phyloP scores from a whole-genome alignment of 2,113 vertebrate species.

The Ameiurus melas region DNA sequence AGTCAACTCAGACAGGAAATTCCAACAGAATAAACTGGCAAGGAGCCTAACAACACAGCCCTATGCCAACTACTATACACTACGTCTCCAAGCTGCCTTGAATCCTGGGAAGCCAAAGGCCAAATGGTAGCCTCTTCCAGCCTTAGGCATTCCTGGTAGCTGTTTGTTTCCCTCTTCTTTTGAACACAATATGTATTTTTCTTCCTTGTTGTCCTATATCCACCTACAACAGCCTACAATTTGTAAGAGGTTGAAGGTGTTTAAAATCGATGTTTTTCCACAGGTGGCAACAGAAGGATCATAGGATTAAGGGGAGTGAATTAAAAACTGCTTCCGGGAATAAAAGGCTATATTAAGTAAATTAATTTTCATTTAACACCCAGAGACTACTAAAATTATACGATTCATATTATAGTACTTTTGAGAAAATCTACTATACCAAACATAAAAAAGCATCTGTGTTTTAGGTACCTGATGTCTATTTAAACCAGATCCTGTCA shows the following conservation, averaged over 20 bases:
- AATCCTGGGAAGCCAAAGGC: conserved; percentile 57
- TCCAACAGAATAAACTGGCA: conserved; percentile 84
- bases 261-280: conserved; percentile 58
- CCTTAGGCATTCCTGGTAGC: conserved; percentile 17
- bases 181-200: conserved; percentile 44
- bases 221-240: too few species aligned
- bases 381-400: conserved; percentile 65
- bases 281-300: conserved; percentile 70
- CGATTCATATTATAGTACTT: conserved; percentile 63
- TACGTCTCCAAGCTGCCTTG: conserved; percentile 59
- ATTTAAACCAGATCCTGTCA: not conserved
- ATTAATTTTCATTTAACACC: conserved; percentile 62
- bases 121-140: conserved; percentile 42
- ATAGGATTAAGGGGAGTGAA: conserved; percentile 65
- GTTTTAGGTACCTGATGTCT: not conserved
- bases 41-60: conserved; percentile 82
- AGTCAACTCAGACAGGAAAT: conserved; percentile 90
- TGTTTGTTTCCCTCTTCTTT: conserved; percentile 45
- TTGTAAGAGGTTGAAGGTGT: too few species aligned
- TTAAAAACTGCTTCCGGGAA: conserved; percentile 58
- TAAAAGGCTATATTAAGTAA: conserved; percentile 70
- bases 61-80: conserved; percentile 77
- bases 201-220: conserved; percentile 6
- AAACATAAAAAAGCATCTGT: conserved; percentile 45
- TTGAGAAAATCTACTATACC: conserved; percentile 57